These are phyloP conservation scores for Lysandra bellargus DNA, from an alignment of 2,888 invertebrate species.

Conservation along the genomic window DNA sequence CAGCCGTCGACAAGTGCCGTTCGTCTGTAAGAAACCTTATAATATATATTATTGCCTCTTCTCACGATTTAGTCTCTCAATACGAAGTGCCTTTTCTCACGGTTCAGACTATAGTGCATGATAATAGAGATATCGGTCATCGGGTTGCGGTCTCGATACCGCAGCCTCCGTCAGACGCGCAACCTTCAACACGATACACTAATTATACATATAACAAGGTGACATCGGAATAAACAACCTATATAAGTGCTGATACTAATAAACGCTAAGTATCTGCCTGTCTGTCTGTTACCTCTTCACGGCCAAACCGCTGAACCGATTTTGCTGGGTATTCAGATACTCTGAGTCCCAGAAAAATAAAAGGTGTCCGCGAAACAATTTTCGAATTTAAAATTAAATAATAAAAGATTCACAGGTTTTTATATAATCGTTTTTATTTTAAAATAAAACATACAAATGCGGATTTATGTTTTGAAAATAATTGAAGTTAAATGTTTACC, in stretches of 20 bases:
- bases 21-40: too few relatives aligned
- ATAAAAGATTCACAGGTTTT: not conserved
- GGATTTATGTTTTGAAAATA: too few relatives aligned
- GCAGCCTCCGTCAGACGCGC: conserved; percentile 35
- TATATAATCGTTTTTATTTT: not conserved
- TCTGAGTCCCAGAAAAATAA: too few relatives aligned
- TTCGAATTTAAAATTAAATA: not conserved
- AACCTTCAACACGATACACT: conserved; percentile 33
- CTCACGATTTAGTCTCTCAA: not conserved
- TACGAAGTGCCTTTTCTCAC: not conserved
- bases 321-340: too few relatives aligned
- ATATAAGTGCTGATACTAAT: not conserved
- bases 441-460: too few relatives aligned
- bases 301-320: too few relatives aligned
- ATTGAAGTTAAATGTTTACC: too few relatives aligned
- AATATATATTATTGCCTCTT: too few relatives aligned
- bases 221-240: not conserved
- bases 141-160: conserved; percentile 40
- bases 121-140: conserved; percentile 35
- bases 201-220: not conserved
- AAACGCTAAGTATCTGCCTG: not conserved
- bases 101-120: not conserved
- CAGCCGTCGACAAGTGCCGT: too few relatives aligned
- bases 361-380: too few relatives aligned
- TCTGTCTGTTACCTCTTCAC: too few relatives aligned